Evolutionary conservation across 2,888 invertebrate genomes (phyloP).

Genomic region (Parasteatoda lunata): DNA sequence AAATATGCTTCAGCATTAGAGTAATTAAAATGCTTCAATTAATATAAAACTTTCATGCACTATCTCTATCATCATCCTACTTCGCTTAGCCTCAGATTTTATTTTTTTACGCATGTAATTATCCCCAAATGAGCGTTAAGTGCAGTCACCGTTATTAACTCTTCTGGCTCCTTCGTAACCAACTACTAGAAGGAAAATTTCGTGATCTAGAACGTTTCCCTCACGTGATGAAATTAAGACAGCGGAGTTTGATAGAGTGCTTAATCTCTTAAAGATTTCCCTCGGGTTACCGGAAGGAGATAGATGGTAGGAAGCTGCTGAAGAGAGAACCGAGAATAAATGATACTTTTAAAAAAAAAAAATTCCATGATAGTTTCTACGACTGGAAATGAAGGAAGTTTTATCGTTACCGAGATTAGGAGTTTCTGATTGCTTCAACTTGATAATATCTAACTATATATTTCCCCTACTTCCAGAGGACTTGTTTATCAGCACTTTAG

Average conservation of each 20-base stretch:
- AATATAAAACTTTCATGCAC: no score
- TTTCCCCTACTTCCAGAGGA: background rate
- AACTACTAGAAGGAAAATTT: conserved; percentile 4
- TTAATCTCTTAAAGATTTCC: conserved; percentile 59
- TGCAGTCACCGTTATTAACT: conserved; percentile 32
- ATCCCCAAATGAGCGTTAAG: conserved; percentile 54
- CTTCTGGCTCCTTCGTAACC: conserved; percentile 36
- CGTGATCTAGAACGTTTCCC: conserved; percentile 9
- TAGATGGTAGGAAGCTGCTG: conserved; percentile 4
- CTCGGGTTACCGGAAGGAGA: conserved; percentile 15
- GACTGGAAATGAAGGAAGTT: background rate
- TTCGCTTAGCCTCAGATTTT: conserved; percentile 13
- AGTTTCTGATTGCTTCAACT: background rate
- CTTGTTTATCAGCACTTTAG: no score
- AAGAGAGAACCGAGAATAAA: background rate
- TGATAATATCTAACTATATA: background rate
- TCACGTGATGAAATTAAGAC: conserved; percentile 43
- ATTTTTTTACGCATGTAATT: conserved; percentile 39
- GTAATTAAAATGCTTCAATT: no score
- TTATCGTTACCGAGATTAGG: background rate
- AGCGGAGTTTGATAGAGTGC: conserved; percentile 20
- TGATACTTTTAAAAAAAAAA: background rate
- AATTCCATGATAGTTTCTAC: background rate
- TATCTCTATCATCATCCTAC: background rate
- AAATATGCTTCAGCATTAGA: no score